These are phyloP conservation scores for Helarctos malayanus DNA, from an alignment of 2,797 vertebrate species.

Conservation along the genomic window DNA sequence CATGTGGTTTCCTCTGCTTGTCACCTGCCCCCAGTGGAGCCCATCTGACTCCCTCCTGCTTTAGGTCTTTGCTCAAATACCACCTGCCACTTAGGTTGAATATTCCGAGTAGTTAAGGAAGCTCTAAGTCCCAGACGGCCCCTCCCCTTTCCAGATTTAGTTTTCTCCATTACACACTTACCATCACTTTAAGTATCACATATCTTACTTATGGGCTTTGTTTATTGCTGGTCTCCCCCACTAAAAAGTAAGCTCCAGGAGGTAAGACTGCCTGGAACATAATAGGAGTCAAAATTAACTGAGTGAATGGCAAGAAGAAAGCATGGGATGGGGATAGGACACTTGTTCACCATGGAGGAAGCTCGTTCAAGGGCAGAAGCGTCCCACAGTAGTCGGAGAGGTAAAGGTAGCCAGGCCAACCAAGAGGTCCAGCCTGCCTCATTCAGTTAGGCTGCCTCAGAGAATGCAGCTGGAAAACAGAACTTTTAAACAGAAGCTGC, in stretches of 20 bases:
- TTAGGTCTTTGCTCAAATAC: not conserved
- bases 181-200: not conserved
- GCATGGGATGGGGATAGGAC: fast-evolving
- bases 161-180: not conserved
- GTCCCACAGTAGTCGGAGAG: fast-evolving
- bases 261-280: not conserved
- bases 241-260: not conserved
- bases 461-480: not conserved
- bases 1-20: not conserved
- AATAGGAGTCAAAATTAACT: not conserved
- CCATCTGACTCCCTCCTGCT: not conserved
- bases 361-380: not conserved
- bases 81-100: not conserved
- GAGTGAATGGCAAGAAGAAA: not conserved
- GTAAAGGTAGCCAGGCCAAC: not conserved
- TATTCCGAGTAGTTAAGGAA: no score
- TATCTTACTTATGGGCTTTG: not conserved
- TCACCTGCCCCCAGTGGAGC: not conserved
- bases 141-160: not conserved
- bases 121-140: not conserved
- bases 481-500: not conserved
- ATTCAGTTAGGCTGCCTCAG: not conserved
- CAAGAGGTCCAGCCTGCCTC: not conserved
- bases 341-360: not conserved
- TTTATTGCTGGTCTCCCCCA: not conserved